Evolutionary conservation across 1,140 invertebrate species (phyloP).

Genomic region (Paralvinella palmiformis): DNA sequence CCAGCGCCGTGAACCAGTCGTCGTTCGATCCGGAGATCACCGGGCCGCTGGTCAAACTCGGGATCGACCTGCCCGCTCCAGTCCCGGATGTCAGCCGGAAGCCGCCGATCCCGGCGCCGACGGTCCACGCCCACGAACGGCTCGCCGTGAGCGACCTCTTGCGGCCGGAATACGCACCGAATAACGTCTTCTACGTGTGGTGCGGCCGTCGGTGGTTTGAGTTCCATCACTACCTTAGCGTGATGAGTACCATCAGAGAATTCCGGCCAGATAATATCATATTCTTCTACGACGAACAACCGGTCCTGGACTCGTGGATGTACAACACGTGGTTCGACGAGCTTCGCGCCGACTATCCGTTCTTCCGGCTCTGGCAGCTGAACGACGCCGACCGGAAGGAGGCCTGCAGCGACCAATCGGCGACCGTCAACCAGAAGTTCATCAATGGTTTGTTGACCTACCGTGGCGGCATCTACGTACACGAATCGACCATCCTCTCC

Average conservation of each 20-base stretch:
- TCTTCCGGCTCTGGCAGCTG: conserved; percentile 6
- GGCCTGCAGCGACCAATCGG: background rate
- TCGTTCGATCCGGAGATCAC: too few relatives aligned
- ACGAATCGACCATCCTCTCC: conserved; percentile 12
- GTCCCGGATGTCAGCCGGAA: too few relatives aligned
- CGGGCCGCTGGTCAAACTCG: too few relatives aligned
- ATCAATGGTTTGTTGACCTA: background rate
- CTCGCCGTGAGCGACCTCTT: too few relatives aligned
- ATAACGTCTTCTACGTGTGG: conserved; percentile 18
- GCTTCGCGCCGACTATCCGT: conserved; percentile 13
- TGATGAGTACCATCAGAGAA: conserved; percentile 14
- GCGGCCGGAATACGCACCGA: conserved; percentile 6
- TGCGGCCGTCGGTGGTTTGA: conserved; percentile 20
- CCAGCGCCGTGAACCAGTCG: too few relatives aligned
- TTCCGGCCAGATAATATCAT: conserved; percentile 17
- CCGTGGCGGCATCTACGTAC: conserved; percentile 17
- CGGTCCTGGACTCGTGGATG: conserved; percentile 15
- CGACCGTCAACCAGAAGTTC: conserved; percentile 1
- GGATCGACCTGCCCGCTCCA: too few relatives aligned
- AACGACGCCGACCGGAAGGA: background rate
- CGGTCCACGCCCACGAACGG: too few relatives aligned
- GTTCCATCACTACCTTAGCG: conserved; percentile 19
- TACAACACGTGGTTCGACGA: conserved; percentile 21
- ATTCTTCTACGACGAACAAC: conserved; percentile 14
- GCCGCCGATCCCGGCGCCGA: too few relatives aligned